Percentiles rank a stretch among this genome's conserved stretches.
These are phyloP conservation scores for Sebastolobus altivelis DNA, from an alignment of 2,797 vertebrate species.

Conservation along the genomic window DNA sequence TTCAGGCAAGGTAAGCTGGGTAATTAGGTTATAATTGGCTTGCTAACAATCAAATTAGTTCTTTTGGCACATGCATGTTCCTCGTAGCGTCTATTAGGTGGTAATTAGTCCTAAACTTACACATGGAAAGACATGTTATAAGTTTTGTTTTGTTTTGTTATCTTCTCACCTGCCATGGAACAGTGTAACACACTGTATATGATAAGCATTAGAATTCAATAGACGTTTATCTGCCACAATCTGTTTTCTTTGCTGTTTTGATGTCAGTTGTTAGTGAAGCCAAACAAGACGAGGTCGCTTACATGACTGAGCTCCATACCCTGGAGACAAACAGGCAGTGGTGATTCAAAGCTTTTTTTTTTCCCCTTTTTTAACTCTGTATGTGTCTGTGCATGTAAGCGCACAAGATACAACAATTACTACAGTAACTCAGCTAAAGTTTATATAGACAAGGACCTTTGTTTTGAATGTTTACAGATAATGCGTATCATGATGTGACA, in stretches of 20 bases:
- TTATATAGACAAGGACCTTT: not conserved
- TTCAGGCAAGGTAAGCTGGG: constrained; percentile 74
- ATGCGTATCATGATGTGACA: not conserved
- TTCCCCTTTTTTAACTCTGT: constrained; percentile 6
- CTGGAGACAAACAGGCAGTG: constrained; percentile 63
- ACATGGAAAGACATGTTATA: constrained; percentile 17
- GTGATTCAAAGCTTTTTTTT: constrained; percentile 57
- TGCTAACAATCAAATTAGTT: constrained; percentile 72
- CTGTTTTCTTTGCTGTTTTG: constrained; percentile 61
- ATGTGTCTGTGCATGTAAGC: constrained; percentile 3
- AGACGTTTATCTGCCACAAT: constrained; percentile 55
- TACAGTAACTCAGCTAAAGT: not conserved
- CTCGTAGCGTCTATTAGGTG: constrained; percentile 55
- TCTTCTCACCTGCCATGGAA: constrained; percentile 12
- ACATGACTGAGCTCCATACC: constrained; percentile 65
- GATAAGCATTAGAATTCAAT: constrained; percentile 32
- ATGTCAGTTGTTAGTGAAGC: constrained; percentile 57
- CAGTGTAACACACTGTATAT: not conserved
- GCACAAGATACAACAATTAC: not conserved
- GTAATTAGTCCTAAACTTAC: constrained; percentile 59
- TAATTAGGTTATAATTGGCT: constrained; percentile 81
- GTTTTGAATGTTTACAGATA: not conserved
- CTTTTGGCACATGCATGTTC: constrained; percentile 64
- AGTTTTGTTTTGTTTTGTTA: constrained; percentile 7
- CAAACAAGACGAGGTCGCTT: constrained; percentile 61